These are phyloP conservation scores for Zelleria hepariella DNA, from an alignment of 2,888 invertebrate genomes.

Conservation along the genomic window DNA sequence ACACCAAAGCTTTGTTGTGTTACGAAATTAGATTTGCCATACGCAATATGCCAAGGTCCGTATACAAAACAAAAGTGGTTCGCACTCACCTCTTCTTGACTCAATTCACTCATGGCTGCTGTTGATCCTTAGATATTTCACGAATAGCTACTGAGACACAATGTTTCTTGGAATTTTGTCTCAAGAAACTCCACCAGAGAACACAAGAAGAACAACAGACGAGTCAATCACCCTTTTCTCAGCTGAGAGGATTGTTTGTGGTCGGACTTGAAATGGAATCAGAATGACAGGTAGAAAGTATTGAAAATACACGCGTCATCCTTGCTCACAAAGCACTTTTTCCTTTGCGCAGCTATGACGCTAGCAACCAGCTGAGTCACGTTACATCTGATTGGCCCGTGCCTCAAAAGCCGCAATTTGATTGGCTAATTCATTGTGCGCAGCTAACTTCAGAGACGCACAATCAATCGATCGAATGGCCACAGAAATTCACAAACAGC, in stretches of 20 bases:
- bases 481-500: background rate
- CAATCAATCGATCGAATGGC: background rate
- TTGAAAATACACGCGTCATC: constrained; percentile 71
- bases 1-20: constrained; percentile 68
- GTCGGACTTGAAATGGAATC: constrained; percentile 25
- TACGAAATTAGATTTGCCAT: constrained; percentile 69
- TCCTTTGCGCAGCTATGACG: background rate
- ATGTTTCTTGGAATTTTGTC: constrained; percentile 41
- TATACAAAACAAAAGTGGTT: constrained; percentile 44
- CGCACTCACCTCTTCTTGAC: constrained; percentile 87
- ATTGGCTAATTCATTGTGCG: background rate
- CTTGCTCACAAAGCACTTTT: constrained; percentile 19
- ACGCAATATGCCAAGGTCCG: constrained; percentile 56
- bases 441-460: background rate
- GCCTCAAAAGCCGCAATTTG: background rate
- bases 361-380: background rate
- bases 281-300: constrained; percentile 60
- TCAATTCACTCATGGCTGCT: constrained; percentile 83
- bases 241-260: constrained; percentile 39
- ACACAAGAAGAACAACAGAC: constrained; percentile 49
- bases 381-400: constrained; percentile 4
- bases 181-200: constrained; percentile 40
- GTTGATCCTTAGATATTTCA: constrained; percentile 26
- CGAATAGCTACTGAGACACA: constrained; percentile 27
- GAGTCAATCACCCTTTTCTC: constrained; percentile 58